Evolutionary conservation across 2,113 vertebrate genomes (phyloP).

Genomic region (Marmota flaviventris): DNA sequence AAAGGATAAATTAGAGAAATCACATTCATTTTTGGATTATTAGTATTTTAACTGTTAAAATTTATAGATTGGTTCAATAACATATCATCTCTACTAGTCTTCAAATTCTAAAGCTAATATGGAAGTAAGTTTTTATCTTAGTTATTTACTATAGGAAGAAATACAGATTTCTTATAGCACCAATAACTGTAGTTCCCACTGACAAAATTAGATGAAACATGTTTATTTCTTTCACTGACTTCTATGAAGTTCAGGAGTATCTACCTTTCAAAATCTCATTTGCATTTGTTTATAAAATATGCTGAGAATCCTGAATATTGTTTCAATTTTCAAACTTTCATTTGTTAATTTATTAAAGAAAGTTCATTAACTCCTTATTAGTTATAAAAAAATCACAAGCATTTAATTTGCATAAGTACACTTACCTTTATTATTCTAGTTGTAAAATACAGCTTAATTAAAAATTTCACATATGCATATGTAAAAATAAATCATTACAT

Average conservation of each 20-base stretch:
- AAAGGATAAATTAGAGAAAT: not conserved
- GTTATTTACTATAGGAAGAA: not conserved
- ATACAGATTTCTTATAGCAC: not conserved
- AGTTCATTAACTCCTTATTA: not conserved
- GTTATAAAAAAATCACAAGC: not conserved
- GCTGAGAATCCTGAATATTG: not conserved
- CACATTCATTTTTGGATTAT: not conserved
- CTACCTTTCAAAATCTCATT: not conserved
- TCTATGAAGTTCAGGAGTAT: not conserved
- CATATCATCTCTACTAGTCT: not conserved
- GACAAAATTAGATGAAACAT: not conserved
- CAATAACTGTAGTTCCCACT: not conserved
- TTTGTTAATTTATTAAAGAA: not conserved
- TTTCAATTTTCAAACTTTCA: constrained; percentile 1
- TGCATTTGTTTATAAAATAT: not conserved
- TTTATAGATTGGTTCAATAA: not conserved
- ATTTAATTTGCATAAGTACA: not conserved
- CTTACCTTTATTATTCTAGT: not conserved
- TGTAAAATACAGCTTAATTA: not conserved
- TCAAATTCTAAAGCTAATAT: not conserved
- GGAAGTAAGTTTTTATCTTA: not conserved
- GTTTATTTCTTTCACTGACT: not conserved
- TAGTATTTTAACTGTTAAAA: not conserved
- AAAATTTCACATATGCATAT: not conserved
- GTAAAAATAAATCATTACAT: not conserved